Percentiles rank a stretch among this genome's conserved stretches.
Evolutionary conservation across 2,797 vertebrate genomes (phyloP).

Genomic region (Macropodus opercularis): DNA sequence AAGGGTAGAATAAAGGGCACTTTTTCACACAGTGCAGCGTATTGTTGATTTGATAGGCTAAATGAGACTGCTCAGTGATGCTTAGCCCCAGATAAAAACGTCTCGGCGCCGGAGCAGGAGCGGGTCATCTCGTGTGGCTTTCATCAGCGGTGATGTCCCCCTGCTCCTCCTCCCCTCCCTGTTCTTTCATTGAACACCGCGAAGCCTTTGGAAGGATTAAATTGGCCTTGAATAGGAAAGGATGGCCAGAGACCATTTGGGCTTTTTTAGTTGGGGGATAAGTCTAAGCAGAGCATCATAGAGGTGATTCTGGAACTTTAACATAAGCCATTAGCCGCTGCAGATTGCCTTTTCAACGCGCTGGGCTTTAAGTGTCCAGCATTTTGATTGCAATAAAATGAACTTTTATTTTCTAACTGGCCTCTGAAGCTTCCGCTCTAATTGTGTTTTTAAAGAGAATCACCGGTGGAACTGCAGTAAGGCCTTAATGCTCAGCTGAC

Average conservation of each 20-base stretch:
- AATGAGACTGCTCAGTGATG: constrained; percentile 58
- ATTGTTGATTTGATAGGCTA: constrained; percentile 45
- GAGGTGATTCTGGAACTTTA: constrained; percentile 55
- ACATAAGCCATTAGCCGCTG: constrained; percentile 57
- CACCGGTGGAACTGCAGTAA: constrained; percentile 2
- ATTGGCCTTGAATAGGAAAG: constrained; percentile 52
- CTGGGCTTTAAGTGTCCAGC: constrained; percentile 22
- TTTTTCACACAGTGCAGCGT: constrained; percentile 24
- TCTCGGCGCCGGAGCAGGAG: constrained; percentile 26
- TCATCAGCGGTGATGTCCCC: constrained; percentile 32
- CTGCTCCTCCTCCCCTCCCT: constrained; percentile 12
- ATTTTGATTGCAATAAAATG: constrained; percentile 37
- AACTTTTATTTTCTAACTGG: constrained; percentile 24
- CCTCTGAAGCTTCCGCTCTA: constrained; percentile 7
- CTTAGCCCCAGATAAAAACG: constrained; percentile 50
- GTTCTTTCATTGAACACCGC: constrained; percentile 47
- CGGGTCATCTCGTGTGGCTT: constrained; percentile 56
- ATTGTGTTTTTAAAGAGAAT: constrained; percentile 7
- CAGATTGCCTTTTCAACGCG: constrained; percentile 56
- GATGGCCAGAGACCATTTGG: constrained; percentile 52
- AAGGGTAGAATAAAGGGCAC: constrained; percentile 34
- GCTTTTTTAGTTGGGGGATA: constrained; percentile 47
- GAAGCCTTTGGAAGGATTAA: constrained; percentile 61
- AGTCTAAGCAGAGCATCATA: constrained; percentile 57
- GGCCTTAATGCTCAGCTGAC: background rate